Percentiles rank a stretch among this genome's conserved stretches.
Conservation (phyloP, 2,797 vertebrate species). For the Onychomys torridus region DNA sequence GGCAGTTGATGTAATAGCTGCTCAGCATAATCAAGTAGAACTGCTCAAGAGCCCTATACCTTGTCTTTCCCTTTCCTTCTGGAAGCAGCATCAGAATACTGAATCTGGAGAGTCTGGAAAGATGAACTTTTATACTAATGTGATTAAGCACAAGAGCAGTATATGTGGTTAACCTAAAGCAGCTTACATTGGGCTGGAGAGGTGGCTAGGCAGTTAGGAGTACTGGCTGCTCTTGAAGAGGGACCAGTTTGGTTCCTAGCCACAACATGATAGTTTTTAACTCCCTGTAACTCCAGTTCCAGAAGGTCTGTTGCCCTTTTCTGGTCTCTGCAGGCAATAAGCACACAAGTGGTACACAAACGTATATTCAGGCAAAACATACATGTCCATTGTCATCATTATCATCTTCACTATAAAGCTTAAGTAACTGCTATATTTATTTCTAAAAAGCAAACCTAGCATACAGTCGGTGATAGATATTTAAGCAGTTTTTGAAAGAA, state of each 20-base stretch:
- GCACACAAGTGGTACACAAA: neutral
- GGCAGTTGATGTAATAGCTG: neutral
- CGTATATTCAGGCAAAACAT: neutral
- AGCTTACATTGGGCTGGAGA: neutral
- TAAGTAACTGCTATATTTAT: slow-evolving; percentile 49
- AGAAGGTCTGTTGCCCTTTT: neutral
- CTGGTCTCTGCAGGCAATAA: neutral
- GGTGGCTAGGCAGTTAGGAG: neutral
- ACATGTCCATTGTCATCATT: rapidly evolving
- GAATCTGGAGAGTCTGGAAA: slow-evolving; percentile 9
- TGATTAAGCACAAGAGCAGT: slow-evolving; percentile 45
- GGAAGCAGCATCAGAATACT: slow-evolving; percentile 42
- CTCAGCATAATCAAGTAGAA: slow-evolving; percentile 54
- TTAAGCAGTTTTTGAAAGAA: slow-evolving; percentile 31
- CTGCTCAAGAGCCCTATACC: neutral
- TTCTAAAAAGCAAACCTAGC: slow-evolving; percentile 14
- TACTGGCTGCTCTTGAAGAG: neutral
- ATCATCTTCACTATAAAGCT: neutral
- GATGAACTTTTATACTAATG: slow-evolving; percentile 39
- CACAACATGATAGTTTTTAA: neutral
- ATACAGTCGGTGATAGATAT: slow-evolving; percentile 18
- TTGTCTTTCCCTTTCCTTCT: slow-evolving; percentile 42
- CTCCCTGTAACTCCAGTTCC: neutral
- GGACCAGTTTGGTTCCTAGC: neutral
- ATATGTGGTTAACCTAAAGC: slow-evolving; percentile 27